Base-by-base conservation (phyloP, 2,113 vertebrate genomes). In the Orientallactaga bullata region DNA sequence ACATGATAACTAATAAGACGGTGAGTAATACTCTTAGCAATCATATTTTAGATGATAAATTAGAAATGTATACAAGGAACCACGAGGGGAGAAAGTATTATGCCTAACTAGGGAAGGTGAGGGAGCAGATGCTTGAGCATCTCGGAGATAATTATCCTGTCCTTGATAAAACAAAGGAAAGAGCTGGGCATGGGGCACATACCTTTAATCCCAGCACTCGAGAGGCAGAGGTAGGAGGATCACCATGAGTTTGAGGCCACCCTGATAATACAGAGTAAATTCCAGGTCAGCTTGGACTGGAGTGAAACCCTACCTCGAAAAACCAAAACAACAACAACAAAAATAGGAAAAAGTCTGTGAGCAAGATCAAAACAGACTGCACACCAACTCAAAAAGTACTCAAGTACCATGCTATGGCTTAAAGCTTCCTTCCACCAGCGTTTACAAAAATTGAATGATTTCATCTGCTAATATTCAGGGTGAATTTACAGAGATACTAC, bases 391-490 rank as follows among this genome's bases (percentile, higher is more conserved):
- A 80, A 85, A 88, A 74, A 11, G 68, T 51, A 86, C 68, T 80
- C 26, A 89, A 83, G 21, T 85, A 65, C 63, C 65, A 63, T 66
- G 74, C 74, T 30, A 77, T 51, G 37, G 42, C 81, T 69, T 79
- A 84, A 37, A 86, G 5, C 10, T 76, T 92, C 85, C 76, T 72
- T 65, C 55, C 55, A 87, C 87, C 84, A 66, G 7, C 92, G 39
- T 92, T 95, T 60, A 2, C 3, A 96, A 93, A 89, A 93, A 87
- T 68, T 90, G 91, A 32, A 88, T 69, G 24, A 23, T 94, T 69
- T 86, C 88, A 91, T 47, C 20, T 39, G 74, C 92, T 35, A 93
- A 51, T 32, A 93, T 47, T 76, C 76, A 94, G 81, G 94, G 93
- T 60, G 73, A n/a, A 92, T 51, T 77, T 93, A 76, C 6, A 63